Conservation (phyloP, 2,113 vertebrate genomes). For the Serinus canaria region DNA sequence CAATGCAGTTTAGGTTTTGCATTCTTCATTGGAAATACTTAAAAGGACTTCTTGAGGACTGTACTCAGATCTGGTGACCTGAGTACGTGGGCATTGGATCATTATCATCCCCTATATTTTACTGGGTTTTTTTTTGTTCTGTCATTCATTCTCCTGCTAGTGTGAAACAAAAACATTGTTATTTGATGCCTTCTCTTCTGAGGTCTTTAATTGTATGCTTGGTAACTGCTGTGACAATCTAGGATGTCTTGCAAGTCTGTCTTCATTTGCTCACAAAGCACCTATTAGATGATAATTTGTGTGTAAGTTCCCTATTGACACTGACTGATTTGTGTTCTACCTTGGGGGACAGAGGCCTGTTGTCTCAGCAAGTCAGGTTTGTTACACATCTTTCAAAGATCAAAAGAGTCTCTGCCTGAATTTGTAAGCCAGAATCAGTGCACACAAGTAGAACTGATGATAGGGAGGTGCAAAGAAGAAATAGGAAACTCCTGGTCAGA, state of each 20-base stretch:
- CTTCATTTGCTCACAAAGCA: constrained; percentile 35
- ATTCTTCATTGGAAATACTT: neutral
- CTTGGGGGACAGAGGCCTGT: neutral
- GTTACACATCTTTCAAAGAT: neutral
- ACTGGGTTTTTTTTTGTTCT: neutral
- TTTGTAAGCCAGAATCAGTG: neutral
- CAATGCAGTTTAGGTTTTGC: neutral
- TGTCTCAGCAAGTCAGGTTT: neutral
- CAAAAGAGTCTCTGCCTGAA: neutral
- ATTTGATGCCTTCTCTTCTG: neutral
- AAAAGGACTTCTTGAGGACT: neutral
- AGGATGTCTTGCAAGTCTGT: neutral
- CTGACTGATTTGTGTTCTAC: neutral
- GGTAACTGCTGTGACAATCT: neutral
- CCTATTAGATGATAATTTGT: neutral
- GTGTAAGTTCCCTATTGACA: neutral
- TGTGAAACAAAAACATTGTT: neutral
- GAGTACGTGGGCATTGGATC: neutral
- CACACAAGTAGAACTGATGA: neutral
- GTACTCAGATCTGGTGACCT: neutral
- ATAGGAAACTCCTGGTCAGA: neutral
- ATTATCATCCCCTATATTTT: neutral
- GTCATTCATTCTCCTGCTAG: neutral
- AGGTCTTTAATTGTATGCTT: neutral
- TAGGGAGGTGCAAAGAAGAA: neutral